Conservation (phyloP, 1,140 invertebrate species). For the Orius insidiosus region DNA sequence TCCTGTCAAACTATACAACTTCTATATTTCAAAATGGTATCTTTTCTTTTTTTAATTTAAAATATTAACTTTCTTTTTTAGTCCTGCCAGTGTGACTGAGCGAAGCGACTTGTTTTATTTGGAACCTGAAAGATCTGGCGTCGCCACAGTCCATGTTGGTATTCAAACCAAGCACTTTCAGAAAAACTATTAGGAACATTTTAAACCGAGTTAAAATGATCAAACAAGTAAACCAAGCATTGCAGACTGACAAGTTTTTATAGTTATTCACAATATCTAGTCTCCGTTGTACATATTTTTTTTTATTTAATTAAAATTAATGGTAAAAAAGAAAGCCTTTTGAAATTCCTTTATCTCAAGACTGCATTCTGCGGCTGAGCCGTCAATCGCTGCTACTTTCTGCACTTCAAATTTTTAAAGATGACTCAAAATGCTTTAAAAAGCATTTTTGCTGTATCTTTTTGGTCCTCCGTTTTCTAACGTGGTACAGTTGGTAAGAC, state of each 20-base stretch:
- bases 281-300: too few species aligned
- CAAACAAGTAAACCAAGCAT: slow-evolving; percentile 41
- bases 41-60: slow-evolving; percentile 24
- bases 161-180: slow-evolving; percentile 65
- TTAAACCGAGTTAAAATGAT: slow-evolving; percentile 78
- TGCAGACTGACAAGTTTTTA: background rate
- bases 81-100: slow-evolving; percentile 81
- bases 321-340: too few species aligned
- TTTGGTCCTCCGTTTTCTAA: too few species aligned
- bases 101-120: slow-evolving; percentile 85
- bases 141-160: slow-evolving; percentile 92
- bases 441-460: too few species aligned
- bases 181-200: slow-evolving; percentile 74
- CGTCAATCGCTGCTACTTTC: too few species aligned
- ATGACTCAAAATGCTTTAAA: too few species aligned
- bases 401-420: too few species aligned
- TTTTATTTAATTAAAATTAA: too few species aligned
- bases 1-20: slow-evolving; percentile 88
- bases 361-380: too few species aligned
- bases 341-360: too few species aligned
- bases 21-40: slow-evolving; percentile 95
- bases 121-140: slow-evolving; percentile 76
- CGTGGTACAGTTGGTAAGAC: too few species aligned
- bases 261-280: too few species aligned
- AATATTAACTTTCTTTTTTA: slow-evolving; percentile 31